A percentile compares a stretch with the other conserved stretches of the same genome.
Evolutionary conservation across 2,797 vertebrate species (phyloP).

Genomic region (Mus spretus): DNA sequence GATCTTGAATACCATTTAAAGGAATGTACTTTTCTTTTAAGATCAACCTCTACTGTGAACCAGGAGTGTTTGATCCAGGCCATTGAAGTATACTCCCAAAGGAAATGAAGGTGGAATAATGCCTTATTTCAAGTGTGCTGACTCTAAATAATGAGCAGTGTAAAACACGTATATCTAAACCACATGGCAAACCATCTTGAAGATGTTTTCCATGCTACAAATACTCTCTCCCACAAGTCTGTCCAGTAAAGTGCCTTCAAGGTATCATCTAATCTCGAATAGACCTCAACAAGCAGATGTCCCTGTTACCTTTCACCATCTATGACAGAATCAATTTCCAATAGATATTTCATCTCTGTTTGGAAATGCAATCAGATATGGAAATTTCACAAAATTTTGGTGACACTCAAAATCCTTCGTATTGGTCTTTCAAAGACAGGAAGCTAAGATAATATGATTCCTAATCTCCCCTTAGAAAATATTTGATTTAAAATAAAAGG

Average conservation of each 20-base stretch:
- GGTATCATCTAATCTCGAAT: not conserved
- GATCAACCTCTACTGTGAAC: not conserved
- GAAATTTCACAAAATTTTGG: not conserved
- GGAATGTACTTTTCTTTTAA: not conserved
- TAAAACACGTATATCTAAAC: not conserved
- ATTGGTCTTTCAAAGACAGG: not conserved
- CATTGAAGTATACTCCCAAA: not conserved
- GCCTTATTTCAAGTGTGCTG: not conserved
- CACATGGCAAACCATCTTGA: not conserved
- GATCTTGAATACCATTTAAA: not conserved
- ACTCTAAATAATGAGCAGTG: conserved; percentile 6
- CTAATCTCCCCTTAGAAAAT: not conserved
- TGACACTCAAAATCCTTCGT: not conserved
- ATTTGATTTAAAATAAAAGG: not conserved
- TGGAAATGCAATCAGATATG: not conserved
- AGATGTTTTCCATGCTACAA: not conserved
- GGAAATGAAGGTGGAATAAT: not conserved
- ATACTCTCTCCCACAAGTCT: not conserved
- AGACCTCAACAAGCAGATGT: conserved; percentile 34
- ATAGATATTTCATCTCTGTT: not conserved
- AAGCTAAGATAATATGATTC: not conserved
- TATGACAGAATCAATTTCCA: not conserved
- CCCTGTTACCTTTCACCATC: not conserved
- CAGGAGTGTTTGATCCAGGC: not conserved
- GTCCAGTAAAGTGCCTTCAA: not conserved